Conservation (phyloP, 2,888 invertebrate genomes). For the Chorisops tibialis region DNA sequence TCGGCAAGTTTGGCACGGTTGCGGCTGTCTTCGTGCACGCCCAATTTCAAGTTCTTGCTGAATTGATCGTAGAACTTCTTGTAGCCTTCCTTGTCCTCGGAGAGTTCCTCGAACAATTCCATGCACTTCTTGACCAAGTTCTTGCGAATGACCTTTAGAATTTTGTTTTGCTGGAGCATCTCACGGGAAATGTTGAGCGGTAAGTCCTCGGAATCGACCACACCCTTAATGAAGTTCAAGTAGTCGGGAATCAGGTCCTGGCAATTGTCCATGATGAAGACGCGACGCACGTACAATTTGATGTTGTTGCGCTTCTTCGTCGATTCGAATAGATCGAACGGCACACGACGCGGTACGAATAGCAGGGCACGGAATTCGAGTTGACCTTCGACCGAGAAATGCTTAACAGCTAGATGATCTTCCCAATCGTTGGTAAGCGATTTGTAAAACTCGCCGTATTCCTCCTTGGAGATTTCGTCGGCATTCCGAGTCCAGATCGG, state of each 20-base stretch:
- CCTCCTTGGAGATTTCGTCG: slow-evolving; percentile 93
- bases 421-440: slow-evolving; percentile 98
- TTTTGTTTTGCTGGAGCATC: no score
- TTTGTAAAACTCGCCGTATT: slow-evolving; percentile 98
- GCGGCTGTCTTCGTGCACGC: slow-evolving; percentile 95
- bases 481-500: slow-evolving; percentile 97
- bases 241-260: slow-evolving; percentile 98
- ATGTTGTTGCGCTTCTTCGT: slow-evolving; percentile 98
- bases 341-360: slow-evolving; percentile 88
- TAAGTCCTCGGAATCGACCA: slow-evolving; percentile 97
- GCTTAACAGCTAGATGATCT: slow-evolving; percentile 93
- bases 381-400: slow-evolving; percentile 91
- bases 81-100: slow-evolving; percentile 96
- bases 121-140: no score
- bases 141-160: no score
- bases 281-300: slow-evolving; percentile 94
- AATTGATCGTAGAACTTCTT: slow-evolving; percentile 99
- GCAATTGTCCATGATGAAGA: slow-evolving; percentile 99
- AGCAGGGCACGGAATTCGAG: slow-evolving; percentile 91
- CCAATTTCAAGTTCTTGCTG: slow-evolving; percentile 94
- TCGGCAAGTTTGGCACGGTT: slow-evolving; percentile 90
- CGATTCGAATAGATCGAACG: slow-evolving; percentile 96
- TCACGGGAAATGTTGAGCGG: slow-evolving; percentile 99
- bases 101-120: slow-evolving; percentile 89
- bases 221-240: slow-evolving; percentile 92